These are phyloP conservation scores for Ptiloglossa arizonensis DNA, from an alignment of 1,140 invertebrate species.

Conservation along the genomic window DNA sequence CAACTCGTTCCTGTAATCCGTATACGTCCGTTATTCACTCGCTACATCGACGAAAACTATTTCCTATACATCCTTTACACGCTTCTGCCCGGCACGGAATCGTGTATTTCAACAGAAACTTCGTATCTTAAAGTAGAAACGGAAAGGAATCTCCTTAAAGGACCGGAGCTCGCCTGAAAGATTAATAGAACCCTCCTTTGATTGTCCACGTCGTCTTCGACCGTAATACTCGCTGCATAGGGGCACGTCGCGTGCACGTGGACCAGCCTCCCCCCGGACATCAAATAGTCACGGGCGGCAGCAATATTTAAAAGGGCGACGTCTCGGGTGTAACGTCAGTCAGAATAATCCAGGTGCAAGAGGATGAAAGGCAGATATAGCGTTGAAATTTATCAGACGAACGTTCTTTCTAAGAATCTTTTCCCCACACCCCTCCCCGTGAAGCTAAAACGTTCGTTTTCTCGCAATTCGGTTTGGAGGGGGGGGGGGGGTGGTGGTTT, in stretches of 20 bases:
- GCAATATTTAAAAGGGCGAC: constrained; percentile 77
- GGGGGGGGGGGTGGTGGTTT: too few relatives aligned
- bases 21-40: neutral
- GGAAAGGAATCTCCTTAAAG: constrained; percentile 45
- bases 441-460: neutral
- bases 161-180: constrained; percentile 31
- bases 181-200: constrained; percentile 60
- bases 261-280: constrained; percentile 63
- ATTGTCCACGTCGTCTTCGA: constrained; percentile 52
- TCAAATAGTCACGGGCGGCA: constrained; percentile 75
- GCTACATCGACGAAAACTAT: neutral
- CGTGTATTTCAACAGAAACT: neutral
- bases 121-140: neutral
- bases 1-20: neutral
- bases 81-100: neutral
- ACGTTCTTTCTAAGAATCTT: constrained; percentile 1
- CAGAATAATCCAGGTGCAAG: constrained; percentile 73
- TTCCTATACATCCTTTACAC: constrained; percentile 6
- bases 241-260: constrained; percentile 46
- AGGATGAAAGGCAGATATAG: constrained; percentile 23
- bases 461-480: too few relatives aligned
- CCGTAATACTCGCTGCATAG: constrained; percentile 5
- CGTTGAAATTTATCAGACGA: constrained; percentile 43
- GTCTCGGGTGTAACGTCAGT: constrained; percentile 77
- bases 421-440: neutral